Base-by-base conservation (phyloP, 2,113 vertebrate species). In the Calypte anna region DNA sequence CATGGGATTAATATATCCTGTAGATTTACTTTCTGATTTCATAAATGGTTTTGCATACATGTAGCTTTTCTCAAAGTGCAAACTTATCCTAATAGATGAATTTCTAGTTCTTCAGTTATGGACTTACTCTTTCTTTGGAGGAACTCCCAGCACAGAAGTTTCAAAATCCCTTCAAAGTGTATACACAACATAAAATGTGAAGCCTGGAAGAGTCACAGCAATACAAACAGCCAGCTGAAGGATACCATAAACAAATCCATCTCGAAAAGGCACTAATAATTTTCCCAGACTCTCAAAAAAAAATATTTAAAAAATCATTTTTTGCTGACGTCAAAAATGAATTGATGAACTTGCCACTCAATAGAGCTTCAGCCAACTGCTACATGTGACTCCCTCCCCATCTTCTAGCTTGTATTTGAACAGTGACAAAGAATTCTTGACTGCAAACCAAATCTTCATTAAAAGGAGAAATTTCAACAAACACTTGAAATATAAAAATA, bases 271-370 rank as follows among this genome's bases (percentile, higher is more conserved):
- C 51, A 91, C 55, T n/a, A 66, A 62, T 83, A 85, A 80, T 80
- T 91, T 78, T 68, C 76, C 48, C 33, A 43, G 72, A 20, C 43
- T 78, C 64, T 90, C 87, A 88, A 83, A 80, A 69, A 20, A 55
- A 84, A 94, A 82, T 88, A 12, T 12, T 40, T 12, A 40, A 40
- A 54, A 85, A 94, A 82, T 88, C 58, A 66, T 73, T 93, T 90
- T 70, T 70, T 94, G 68, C 83, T 95, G 96, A 92, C 66, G 62
- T 90, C 86, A 87, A 64, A 86, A 91, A 50, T 46, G 50, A 95
- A 78, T 93, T 96, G 93, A 96, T 64, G 67, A 95, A 81, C 81
- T 74, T 88, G 89, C 25, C 50, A 88, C 68, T 96, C 86, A 92
- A 82, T 88, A 94, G 55, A 76, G 46, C 40, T 51, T 81, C 63